These are phyloP conservation scores for Adoxophyes honmai DNA, from an alignment of 1,140 invertebrate genomes.

Conservation along the genomic window DNA sequence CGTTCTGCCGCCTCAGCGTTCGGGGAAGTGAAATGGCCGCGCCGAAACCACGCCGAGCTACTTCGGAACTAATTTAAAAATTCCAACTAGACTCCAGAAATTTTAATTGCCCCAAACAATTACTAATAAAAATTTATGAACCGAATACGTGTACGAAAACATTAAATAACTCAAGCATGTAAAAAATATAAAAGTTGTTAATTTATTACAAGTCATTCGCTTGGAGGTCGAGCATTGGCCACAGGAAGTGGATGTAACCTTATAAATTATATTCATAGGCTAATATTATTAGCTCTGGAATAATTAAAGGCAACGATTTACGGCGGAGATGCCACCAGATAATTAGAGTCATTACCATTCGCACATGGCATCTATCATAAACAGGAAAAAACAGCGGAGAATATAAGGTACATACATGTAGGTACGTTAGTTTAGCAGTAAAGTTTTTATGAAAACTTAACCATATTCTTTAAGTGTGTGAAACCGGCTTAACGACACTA, in stretches of 20 bases:
- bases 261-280: slow-evolving; percentile 26
- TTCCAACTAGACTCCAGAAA: not conserved
- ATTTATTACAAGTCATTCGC: slow-evolving; percentile 29
- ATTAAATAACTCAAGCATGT: not conserved
- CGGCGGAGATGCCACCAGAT: slow-evolving; percentile 21
- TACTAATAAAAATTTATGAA: slow-evolving; percentile 15
- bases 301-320: slow-evolving; percentile 39
- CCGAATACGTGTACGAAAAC: slow-evolving; percentile 4
- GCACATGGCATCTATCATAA: slow-evolving; percentile 14
- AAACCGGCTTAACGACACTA: not conserved
- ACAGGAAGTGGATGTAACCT: slow-evolving; percentile 30
- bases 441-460: too few relatives aligned
- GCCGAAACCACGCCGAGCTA: not conserved
- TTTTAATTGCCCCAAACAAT: not conserved
- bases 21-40: too few relatives aligned
- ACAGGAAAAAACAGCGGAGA: not conserved
- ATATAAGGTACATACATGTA: too few relatives aligned
- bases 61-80: slow-evolving; percentile 2
- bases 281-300: slow-evolving; percentile 24
- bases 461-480: not conserved
- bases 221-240: slow-evolving; percentile 32
- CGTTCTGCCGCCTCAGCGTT: not conserved
- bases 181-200: slow-evolving; percentile 13
- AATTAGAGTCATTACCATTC: slow-evolving; percentile 30
- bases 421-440: too few relatives aligned